Evolutionary conservation across 2,113 vertebrate species (phyloP).

Genomic region (Girardinichthys multiradiatus): DNA sequence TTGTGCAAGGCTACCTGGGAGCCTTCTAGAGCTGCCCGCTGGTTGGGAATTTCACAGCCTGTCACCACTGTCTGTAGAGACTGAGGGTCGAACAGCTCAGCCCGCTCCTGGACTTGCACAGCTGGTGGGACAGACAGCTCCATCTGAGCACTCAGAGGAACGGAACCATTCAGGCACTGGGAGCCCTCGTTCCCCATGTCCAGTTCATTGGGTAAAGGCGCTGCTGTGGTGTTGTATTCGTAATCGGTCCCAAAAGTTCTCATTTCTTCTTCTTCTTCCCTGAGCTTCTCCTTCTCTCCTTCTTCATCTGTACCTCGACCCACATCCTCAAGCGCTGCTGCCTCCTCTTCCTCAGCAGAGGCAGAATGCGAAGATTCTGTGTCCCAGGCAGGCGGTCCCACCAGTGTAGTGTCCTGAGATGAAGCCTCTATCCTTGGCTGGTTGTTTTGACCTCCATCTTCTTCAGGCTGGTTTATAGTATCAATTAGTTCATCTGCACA

Average conservation of each 20-base stretch:
- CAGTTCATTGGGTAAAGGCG: slow-evolving; percentile 52
- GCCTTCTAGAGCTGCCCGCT: slow-evolving; percentile 79
- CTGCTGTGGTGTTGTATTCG: slow-evolving; percentile 50
- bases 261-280: slow-evolving; percentile 42
- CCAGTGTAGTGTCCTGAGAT: slow-evolving; percentile 13
- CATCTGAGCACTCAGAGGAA: slow-evolving; percentile 10
- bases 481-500: slow-evolving; percentile 38
- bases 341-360: slow-evolving; percentile 51
- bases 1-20: slow-evolving; percentile 79
- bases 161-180: slow-evolving; percentile 14
- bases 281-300: slow-evolving; percentile 15
- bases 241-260: slow-evolving; percentile 38
- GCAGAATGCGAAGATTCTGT: slow-evolving; percentile 25
- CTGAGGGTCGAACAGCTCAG: slow-evolving; percentile 81
- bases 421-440: slow-evolving; percentile 34
- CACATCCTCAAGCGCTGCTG: slow-evolving; percentile 29
- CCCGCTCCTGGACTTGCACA: slow-evolving; percentile 66
- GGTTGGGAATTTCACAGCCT: slow-evolving; percentile 81
- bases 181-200: slow-evolving; percentile 47
- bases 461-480: slow-evolving; percentile 16
- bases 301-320: slow-evolving; percentile 16
- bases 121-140: slow-evolving; percentile 29
- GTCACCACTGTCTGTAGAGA: slow-evolving; percentile 82
- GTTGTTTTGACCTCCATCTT: slow-evolving; percentile 28
- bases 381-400: slow-evolving; percentile 71